phyloP scores from a whole-genome alignment of 2,797 vertebrate species.

The Onychomys leucogaster region DNA sequence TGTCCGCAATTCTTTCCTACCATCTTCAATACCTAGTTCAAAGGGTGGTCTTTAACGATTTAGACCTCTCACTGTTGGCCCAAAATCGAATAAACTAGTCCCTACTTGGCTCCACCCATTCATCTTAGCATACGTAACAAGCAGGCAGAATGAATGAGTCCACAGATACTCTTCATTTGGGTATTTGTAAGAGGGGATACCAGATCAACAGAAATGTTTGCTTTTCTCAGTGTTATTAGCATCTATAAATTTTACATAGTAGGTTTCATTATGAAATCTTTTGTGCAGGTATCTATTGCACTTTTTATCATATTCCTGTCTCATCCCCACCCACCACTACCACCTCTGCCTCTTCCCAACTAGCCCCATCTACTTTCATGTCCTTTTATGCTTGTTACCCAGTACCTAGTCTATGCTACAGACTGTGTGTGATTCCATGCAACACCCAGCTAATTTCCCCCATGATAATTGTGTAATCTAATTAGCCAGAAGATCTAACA shows the following conservation, averaged over 20 bases:
- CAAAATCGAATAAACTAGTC: neutral
- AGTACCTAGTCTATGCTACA: neutral
- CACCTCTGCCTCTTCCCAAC: neutral
- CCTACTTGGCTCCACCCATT: neutral
- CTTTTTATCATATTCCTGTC: neutral
- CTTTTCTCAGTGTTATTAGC: neutral
- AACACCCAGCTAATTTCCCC: neutral
- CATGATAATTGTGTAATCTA: conserved; percentile 26
- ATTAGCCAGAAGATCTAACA: conserved; percentile 51
- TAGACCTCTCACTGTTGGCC: neutral
- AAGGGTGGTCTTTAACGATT: neutral
- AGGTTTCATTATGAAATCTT: neutral
- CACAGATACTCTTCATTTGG: no score
- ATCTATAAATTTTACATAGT: neutral
- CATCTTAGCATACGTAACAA: neutral
- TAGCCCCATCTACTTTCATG: neutral
- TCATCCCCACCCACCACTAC: neutral
- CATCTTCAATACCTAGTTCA: neutral
- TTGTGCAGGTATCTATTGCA: no score
- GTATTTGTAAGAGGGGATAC: neutral
- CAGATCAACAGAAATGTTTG: neutral
- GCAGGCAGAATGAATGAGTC: neutral
- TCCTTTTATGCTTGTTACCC: neutral
- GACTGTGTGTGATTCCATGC: neutral
- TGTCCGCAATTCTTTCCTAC: neutral